Conservation (phyloP, 2,888 invertebrate species). For the Andrena dorsata region DNA sequence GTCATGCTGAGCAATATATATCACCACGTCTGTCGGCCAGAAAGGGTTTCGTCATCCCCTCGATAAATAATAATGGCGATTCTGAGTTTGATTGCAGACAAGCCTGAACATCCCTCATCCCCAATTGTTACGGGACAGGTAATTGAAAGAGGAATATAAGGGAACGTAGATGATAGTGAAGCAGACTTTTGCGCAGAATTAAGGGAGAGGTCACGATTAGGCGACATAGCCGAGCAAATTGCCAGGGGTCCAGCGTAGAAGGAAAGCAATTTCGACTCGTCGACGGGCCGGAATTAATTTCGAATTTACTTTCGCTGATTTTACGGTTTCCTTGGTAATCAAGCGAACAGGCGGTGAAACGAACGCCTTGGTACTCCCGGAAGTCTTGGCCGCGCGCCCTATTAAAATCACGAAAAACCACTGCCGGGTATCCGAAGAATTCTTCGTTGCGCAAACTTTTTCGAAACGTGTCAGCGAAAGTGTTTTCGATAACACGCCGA, state of each 20-base stretch:
- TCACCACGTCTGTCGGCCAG: not conserved
- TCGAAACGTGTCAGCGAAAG: slow-evolving; percentile 1
- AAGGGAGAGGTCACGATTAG: slow-evolving; percentile 41
- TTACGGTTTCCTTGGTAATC: slow-evolving; percentile 19
- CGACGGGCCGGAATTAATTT: slow-evolving; percentile 33
- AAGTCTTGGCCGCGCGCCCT: not conserved
- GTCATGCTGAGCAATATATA: not conserved
- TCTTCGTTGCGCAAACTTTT: slow-evolving; percentile 23
- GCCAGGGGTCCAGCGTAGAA: slow-evolving; percentile 11
- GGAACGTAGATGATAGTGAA: slow-evolving; percentile 18
- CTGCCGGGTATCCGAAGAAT: not conserved
- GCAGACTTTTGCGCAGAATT: slow-evolving; percentile 50
- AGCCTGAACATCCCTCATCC: slow-evolving; percentile 1
- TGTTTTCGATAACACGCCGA: not conserved
- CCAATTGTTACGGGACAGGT: not conserved
- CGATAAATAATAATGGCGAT: slow-evolving; percentile 17
- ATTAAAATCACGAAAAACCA: slow-evolving; percentile 20
- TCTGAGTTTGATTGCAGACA: slow-evolving; percentile 12
- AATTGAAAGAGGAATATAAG: slow-evolving; percentile 46
- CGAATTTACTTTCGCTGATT: slow-evolving; percentile 35
- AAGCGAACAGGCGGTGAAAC: slow-evolving; percentile 11
- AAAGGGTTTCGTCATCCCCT: not conserved
- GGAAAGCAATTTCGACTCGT: slow-evolving; percentile 37
- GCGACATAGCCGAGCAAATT: slow-evolving; percentile 50
- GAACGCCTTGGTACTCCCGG: slow-evolving; percentile 21